Percentiles rank a stretch among this genome's conserved stretches.
Evolutionary conservation across 2,113 vertebrate genomes (phyloP).

Genomic region (Scomber japonicus): DNA sequence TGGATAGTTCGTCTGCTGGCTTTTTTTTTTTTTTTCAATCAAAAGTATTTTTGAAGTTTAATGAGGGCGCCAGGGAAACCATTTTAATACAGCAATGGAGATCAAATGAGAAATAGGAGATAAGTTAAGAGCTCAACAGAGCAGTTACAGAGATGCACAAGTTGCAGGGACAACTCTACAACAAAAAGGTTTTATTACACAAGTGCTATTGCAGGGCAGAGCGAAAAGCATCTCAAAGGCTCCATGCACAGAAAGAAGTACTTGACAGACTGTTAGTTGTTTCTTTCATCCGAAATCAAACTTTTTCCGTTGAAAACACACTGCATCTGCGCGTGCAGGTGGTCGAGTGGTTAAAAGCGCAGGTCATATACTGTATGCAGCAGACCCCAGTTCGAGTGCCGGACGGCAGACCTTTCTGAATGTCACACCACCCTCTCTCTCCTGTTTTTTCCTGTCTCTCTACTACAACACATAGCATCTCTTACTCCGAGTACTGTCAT

Average conservation of each 20-base stretch:
- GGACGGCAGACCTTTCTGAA: no score
- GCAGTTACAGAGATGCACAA: slow-evolving; percentile 1
- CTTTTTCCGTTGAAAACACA: neutral
- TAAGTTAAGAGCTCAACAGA: slow-evolving; percentile 7
- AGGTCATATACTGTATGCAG: no score
- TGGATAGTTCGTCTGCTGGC: slow-evolving; percentile 31
- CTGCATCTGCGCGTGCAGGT: no score
- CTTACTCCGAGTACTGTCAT: neutral
- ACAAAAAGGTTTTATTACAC: neutral
- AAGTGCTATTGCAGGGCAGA: neutral
- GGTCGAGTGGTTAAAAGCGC: no score
- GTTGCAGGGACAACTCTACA: neutral
- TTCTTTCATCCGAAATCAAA: neutral
- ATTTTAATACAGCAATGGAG: slow-evolving; percentile 19
- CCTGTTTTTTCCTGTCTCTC: no score
- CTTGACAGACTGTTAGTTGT: neutral
- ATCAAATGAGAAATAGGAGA: slow-evolving; percentile 29
- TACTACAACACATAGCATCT: neutral
- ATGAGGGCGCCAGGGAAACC: slow-evolving; percentile 46
- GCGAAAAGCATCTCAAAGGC: neutral
- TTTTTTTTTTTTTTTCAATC: slow-evolving; percentile 23
- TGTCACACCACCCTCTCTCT: no score
- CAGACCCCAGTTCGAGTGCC: no score
- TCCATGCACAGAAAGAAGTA: neutral
- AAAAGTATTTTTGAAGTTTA: slow-evolving; percentile 55